phyloP scores from a whole-genome alignment of 1,140 invertebrate species.

The Drosophila novamexicana region DNA sequence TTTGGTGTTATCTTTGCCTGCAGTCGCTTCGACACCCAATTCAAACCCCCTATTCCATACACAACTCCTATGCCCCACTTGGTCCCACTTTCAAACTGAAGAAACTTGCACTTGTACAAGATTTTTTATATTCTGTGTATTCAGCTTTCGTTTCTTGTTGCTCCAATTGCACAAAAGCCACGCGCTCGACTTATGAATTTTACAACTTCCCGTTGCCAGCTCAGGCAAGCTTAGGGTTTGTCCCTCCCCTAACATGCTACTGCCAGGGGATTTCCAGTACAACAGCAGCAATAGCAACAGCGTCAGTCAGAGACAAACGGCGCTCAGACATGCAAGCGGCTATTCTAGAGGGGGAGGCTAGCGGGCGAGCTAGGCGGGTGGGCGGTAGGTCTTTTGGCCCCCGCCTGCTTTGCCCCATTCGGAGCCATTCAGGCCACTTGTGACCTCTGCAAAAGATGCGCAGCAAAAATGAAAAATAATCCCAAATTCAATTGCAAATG shows the following conservation, averaged over 20 bases:
- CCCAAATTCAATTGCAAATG: constrained; percentile 82
- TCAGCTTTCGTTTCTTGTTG: constrained; percentile 50
- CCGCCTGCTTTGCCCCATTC: constrained; percentile 30
- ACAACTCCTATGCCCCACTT: not conserved
- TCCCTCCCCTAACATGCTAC: constrained; percentile 39
- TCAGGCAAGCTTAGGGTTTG: constrained; percentile 61
- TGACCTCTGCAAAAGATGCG: constrained; percentile 66
- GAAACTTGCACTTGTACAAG: constrained; percentile 67
- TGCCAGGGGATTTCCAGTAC: constrained; percentile 50
- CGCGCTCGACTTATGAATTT: constrained; percentile 78
- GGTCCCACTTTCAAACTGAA: constrained; percentile 21
- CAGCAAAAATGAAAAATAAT: constrained; percentile 81
- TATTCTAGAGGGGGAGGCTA: constrained; percentile 41
- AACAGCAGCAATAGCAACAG: constrained; percentile 32
- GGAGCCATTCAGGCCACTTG: constrained; percentile 71
- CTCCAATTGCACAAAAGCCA: constrained; percentile 75
- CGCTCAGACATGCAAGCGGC: constrained; percentile 77
- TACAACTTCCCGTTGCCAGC: constrained; percentile 74
- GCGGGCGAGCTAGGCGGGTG: not conserved
- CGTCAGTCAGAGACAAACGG: constrained; percentile 64
- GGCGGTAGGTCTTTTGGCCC: not conserved
- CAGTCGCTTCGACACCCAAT: constrained; percentile 61
- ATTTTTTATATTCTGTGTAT: constrained; percentile 28
- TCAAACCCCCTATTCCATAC: constrained; percentile 1
- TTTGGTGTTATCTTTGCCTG: constrained; percentile 74